Percentiles rank a stretch among this genome's conserved stretches.
Evolutionary conservation across 2,113 vertebrate species (phyloP).

Genomic region (Parus major): DNA sequence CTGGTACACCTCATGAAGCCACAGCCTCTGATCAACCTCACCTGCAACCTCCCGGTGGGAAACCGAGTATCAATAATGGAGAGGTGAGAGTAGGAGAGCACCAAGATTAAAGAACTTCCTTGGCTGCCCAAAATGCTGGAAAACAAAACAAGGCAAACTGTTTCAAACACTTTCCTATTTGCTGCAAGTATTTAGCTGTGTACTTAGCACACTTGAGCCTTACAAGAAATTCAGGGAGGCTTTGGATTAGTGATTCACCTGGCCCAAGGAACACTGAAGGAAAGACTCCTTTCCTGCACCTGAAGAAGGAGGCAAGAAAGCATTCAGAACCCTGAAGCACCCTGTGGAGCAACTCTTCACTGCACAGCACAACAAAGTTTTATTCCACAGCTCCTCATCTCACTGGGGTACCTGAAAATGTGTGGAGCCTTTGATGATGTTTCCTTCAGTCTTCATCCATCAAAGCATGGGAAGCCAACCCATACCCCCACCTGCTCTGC

Average conservation of each 20-base stretch:
- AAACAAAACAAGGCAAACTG: neutral
- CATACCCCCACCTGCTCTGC: neutral
- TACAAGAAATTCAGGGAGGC: neutral
- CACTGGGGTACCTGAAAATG: neutral
- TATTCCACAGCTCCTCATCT: neutral
- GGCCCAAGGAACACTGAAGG: neutral
- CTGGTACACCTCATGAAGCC: neutral
- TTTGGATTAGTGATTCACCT: neutral
- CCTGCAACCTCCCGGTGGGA: neutral
- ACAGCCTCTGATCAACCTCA: conserved; percentile 16
- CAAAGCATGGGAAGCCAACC: neutral
- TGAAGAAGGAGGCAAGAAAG: neutral
- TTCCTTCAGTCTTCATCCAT: neutral
- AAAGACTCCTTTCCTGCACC: neutral
- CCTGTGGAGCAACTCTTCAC: neutral
- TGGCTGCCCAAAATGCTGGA: neutral
- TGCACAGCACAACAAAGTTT: neutral
- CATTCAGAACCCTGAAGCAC: neutral
- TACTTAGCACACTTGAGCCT: neutral
- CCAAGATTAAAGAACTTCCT: conserved; percentile 14
- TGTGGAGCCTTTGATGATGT: neutral
- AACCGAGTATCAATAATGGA: neutral
- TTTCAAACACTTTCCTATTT: neutral
- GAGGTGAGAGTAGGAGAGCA: neutral
- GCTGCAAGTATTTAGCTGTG: neutral